These are phyloP conservation scores for Nothobranchius kuhntae DNA, from an alignment of 2,113 vertebrate genomes.

Conservation along the genomic window DNA sequence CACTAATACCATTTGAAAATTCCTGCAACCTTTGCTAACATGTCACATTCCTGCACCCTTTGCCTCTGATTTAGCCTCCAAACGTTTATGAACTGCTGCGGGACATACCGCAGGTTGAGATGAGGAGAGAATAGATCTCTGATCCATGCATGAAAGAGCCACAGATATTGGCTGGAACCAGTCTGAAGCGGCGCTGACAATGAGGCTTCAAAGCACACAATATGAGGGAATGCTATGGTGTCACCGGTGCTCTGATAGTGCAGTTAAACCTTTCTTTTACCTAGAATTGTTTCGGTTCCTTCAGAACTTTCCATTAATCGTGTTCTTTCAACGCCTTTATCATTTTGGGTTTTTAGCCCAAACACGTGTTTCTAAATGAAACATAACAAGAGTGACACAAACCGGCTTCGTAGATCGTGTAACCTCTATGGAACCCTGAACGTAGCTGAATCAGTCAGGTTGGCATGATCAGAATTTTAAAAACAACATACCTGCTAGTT, in stretches of 20 bases:
- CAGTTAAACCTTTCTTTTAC: constrained; percentile 2
- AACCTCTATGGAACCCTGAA: not conserved
- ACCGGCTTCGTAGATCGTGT: not conserved
- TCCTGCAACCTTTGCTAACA: constrained; percentile 41
- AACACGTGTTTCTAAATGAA: too few species aligned
- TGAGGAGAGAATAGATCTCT: constrained; percentile 34
- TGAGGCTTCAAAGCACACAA: constrained; percentile 27
- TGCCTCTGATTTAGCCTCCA: constrained; percentile 18
- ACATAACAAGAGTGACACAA: too few species aligned
- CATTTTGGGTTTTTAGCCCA: too few species aligned
- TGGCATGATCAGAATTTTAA: too few species aligned
- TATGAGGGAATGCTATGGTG: constrained; percentile 32
- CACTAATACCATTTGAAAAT: constrained; percentile 54
- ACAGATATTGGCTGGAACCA: constrained; percentile 35
- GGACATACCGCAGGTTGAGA: constrained; percentile 8
- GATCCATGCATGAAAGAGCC: not conserved
- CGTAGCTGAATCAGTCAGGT: too few species aligned
- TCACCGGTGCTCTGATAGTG: constrained; percentile 30
- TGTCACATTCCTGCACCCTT: constrained; percentile 35
- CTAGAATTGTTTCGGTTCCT: constrained; percentile 1
- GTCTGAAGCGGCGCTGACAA: constrained; percentile 36
- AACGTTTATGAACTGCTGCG: constrained; percentile 31
- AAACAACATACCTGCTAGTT: too few species aligned
- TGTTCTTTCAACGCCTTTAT: too few species aligned
- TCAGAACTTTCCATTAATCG: not conserved